Conservation (phyloP, 2,797 vertebrate species). For the Propithecus deckenii region DNA sequence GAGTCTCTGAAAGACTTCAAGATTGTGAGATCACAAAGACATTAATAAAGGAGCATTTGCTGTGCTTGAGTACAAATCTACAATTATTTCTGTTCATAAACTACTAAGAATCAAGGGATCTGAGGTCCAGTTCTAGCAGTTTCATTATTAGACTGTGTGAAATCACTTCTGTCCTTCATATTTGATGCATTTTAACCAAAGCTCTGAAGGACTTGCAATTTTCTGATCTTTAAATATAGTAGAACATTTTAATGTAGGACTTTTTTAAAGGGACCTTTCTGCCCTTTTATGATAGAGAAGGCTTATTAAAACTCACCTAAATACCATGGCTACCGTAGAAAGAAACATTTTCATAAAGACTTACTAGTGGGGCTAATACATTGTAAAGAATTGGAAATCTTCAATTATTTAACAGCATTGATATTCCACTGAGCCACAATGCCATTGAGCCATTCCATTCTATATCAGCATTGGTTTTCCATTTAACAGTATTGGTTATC, state of each 20-base stretch:
- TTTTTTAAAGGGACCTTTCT: constrained; percentile 50
- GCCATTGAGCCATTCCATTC: background rate
- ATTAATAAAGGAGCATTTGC: background rate
- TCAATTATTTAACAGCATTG: constrained; percentile 56
- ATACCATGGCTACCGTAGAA: constrained; percentile 60
- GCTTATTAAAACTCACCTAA: constrained; percentile 65
- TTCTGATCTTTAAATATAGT: constrained; percentile 17
- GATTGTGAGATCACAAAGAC: background rate
- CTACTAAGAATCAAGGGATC: background rate
- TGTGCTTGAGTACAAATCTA: background rate
- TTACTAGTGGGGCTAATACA: constrained; percentile 40
- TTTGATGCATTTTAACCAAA: constrained; percentile 34
- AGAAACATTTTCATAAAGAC: constrained; percentile 63
- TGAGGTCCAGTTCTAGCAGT: background rate
- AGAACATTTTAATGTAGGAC: background rate
- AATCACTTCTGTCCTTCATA: background rate
- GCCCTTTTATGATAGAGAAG: constrained; percentile 49
- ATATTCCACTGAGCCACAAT: constrained; percentile 33
- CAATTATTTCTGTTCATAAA: background rate
- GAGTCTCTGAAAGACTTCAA: background rate
- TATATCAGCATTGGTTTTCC: constrained; percentile 50
- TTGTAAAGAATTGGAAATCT: constrained; percentile 64
- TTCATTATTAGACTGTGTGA: background rate
- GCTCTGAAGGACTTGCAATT: constrained; percentile 40
- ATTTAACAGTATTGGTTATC: background rate